Evolutionary conservation across 2,888 invertebrate species (phyloP).

Genomic region (Apodemia mormo): DNA sequence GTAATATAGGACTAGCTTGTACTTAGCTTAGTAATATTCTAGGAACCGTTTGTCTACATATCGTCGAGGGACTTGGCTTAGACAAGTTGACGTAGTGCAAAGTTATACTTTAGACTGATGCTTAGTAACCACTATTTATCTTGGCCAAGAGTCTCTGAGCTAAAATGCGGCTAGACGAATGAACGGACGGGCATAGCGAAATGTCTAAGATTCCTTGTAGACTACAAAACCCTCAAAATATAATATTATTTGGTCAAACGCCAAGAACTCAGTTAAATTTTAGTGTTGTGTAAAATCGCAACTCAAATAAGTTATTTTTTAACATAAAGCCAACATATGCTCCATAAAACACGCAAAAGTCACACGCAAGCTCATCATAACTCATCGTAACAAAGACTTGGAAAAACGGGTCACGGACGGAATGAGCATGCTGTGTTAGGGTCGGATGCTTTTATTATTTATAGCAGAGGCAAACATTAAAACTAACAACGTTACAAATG

Average conservation of each 20-base stretch:
- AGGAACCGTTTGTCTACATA: no score
- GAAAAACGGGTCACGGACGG: slow-evolving; percentile 12
- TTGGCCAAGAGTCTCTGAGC: no score
- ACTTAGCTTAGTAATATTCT: no score
- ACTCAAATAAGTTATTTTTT: background rate
- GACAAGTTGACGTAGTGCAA: no score
- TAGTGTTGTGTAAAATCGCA: background rate
- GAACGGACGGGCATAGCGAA: no score
- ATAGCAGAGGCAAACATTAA: slow-evolving; percentile 7
- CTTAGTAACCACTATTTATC: no score
- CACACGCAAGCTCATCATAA: slow-evolving; percentile 9
- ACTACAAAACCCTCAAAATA: no score
- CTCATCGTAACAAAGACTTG: slow-evolving; percentile 14
- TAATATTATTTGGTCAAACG: background rate
- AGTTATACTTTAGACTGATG: no score
- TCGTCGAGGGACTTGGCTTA: no score
- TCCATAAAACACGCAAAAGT: background rate
- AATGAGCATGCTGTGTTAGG: slow-evolving; percentile 2
- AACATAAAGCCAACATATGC: background rate
- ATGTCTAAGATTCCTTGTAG: no score
- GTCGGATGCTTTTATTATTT: slow-evolving; percentile 6
- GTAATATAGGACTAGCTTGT: no score
- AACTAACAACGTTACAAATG: slow-evolving; percentile 6
- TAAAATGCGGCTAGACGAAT: no score
- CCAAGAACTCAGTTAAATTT: background rate